phyloP scores from a whole-genome alignment of 2,797 vertebrate genomes.

The Amblyraja radiata region DNA sequence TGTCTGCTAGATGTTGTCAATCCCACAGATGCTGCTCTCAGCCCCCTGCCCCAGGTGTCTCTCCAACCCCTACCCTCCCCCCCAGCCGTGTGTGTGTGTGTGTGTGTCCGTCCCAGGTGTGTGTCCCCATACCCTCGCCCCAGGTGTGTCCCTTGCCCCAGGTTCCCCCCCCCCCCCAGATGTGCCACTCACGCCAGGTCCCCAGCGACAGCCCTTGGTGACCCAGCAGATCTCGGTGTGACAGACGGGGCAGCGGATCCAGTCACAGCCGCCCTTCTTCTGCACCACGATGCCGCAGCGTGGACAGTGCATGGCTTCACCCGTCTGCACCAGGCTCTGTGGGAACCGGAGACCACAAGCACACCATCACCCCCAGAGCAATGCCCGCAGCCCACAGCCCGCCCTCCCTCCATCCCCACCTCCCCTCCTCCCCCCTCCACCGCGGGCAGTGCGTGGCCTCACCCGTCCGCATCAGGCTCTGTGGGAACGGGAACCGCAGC shows the following conservation, averaged over 20 bases:
- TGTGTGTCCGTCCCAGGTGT: not conserved
- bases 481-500: too few relatives aligned
- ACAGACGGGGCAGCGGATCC: constrained; percentile 72
- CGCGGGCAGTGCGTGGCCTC: too few relatives aligned
- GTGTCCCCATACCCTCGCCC: not conserved
- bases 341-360: not conserved
- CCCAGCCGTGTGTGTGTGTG: too few relatives aligned
- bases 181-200: constrained; percentile 55
- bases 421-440: too few relatives aligned
- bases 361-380: too few relatives aligned
- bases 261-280: constrained; percentile 74
- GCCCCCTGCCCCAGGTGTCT: not conserved
- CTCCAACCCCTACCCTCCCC: too few relatives aligned
- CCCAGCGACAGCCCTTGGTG: constrained; percentile 70
- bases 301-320: constrained; percentile 72
- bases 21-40: too few relatives aligned
- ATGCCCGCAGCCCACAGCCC: too few relatives aligned
- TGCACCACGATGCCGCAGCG: constrained; percentile 72
- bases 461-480: too few relatives aligned
- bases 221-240: constrained; percentile 78
- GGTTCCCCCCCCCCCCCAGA: not conserved
- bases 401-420: too few relatives aligned
- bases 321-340: constrained; percentile 67
- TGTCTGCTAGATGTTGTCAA: too few relatives aligned
- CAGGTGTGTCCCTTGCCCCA: not conserved